Base-by-base conservation (phyloP, 2,113 vertebrate genomes). In the Zapornia atra region DNA sequence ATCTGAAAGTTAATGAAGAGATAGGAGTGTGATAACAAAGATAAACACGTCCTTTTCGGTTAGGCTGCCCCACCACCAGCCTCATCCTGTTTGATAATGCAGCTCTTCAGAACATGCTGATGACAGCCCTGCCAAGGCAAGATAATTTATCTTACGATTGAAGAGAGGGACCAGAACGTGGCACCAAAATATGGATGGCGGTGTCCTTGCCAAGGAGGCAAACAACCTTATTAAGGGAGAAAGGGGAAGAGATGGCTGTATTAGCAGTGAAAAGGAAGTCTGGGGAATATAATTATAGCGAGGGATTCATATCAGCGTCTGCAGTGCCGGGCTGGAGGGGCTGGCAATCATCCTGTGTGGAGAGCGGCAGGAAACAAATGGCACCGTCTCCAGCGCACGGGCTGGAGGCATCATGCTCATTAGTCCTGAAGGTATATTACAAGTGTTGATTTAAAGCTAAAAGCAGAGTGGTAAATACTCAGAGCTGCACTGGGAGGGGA, bases 1-100 rank as follows among this genome's bases (percentile, higher is more conserved):
- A 87, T 96, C 84, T 93, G 95, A 57, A 38, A 94, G 92, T 94
- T 96, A 97, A 97, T 95, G 94, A 95, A 97, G 93, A 95, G 95
- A 75, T 51, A 60, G 92, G 81, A 96, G 89, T 10, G 21, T 22
- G 94, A 93, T 97, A 95, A 97, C 95, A 89, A 92, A 96, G 92
- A 97, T 70, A 94, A 97, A 93, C 83, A 53, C 22, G 92, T 80
- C 94, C 85, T 82, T 61, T 86, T 36, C 73, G 79, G 82, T 63
- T 33, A 69, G 77, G 91, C 92, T 81, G 86, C 92, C 94, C 95
- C 94, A 38, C 65, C 34, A 80, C 76, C 82, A 81, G 71, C 77
- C 91, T 34, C 20, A 29, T 6, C 25, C 46, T 4, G 13, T n/a
- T 17, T 75, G 25, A 93, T 88, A 69, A 79, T 61, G 16, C 21